These are phyloP conservation scores for Sturnus vulgaris DNA, from an alignment of 2,113 vertebrate genomes.

Conservation along the genomic window DNA sequence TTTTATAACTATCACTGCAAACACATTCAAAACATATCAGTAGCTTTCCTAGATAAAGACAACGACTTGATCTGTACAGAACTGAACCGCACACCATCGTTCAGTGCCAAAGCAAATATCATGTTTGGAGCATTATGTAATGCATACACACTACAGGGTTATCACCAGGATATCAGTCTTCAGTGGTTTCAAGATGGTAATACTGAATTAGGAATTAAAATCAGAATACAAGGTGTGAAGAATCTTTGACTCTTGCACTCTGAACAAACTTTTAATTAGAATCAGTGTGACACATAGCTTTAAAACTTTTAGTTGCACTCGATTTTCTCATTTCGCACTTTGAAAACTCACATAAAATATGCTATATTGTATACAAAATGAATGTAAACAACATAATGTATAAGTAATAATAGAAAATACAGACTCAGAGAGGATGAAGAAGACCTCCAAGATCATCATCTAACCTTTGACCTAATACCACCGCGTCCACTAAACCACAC, in stretches of 20 bases:
- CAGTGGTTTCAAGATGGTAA: background rate
- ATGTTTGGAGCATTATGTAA: background rate
- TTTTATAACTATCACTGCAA: background rate
- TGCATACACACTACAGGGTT: background rate
- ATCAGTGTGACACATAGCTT: background rate
- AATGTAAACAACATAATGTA: background rate
- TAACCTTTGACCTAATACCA: background rate
- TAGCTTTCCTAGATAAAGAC: background rate
- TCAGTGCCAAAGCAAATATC: background rate
- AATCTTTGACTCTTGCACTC: background rate
- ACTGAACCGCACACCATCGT: background rate
- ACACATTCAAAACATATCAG: background rate
- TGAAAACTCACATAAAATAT: background rate
- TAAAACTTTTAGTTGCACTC: background rate
- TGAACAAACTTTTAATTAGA: background rate
- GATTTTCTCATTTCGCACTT: background rate
- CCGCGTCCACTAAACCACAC: background rate
- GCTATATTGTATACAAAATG: background rate
- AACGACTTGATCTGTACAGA: background rate
- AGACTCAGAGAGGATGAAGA: background rate
- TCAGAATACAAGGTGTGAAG: background rate
- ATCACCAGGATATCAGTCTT: background rate
- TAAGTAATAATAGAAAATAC: background rate
- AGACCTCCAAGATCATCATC: background rate
- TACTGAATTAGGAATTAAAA: conserved; percentile 14